A percentile compares a stretch with the other conserved stretches of the same genome.
Conservation (phyloP, 2,797 vertebrate genomes). For the Smutsia gigantea region DNA sequence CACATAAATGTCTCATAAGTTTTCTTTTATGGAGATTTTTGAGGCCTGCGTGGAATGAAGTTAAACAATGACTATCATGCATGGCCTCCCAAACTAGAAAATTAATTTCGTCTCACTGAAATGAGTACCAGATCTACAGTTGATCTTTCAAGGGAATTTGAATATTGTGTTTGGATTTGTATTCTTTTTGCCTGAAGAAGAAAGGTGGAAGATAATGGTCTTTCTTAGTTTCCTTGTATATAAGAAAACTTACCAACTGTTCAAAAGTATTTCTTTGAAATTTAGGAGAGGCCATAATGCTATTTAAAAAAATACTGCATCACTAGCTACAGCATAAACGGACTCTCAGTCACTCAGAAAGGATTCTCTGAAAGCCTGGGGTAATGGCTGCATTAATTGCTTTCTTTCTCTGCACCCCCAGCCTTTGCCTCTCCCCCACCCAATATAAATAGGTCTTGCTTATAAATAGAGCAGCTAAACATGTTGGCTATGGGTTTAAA, state of each 20-base stretch:
- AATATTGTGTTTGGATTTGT: constrained; percentile 29
- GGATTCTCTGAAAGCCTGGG: not conserved
- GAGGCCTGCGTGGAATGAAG: constrained; percentile 66
- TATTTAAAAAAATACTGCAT: not conserved
- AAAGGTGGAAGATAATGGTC: not conserved
- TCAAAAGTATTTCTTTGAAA: constrained; percentile 37
- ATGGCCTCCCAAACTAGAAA: constrained; percentile 68
- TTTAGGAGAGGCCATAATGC: not conserved
- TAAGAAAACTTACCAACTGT: constrained; percentile 38
- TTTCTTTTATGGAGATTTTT: constrained; percentile 77
- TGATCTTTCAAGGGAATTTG: constrained; percentile 37
- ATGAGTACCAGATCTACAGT: constrained; percentile 67
- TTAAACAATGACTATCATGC: constrained; percentile 67
- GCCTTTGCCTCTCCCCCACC: not conserved
- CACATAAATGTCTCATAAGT: constrained; percentile 57
- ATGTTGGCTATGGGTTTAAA: not conserved
- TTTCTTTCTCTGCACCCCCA: not conserved
- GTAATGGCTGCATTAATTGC: not conserved
- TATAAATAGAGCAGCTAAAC: not conserved
- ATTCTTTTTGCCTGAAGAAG: not conserved
- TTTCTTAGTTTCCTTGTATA: not conserved
- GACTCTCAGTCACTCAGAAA: not conserved
- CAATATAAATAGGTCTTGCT: not conserved
- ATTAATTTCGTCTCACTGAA: constrained; percentile 62
- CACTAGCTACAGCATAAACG: not conserved